phyloP scores from a whole-genome alignment of 2,888 invertebrate species.

The Eremobia ochroleuca region DNA sequence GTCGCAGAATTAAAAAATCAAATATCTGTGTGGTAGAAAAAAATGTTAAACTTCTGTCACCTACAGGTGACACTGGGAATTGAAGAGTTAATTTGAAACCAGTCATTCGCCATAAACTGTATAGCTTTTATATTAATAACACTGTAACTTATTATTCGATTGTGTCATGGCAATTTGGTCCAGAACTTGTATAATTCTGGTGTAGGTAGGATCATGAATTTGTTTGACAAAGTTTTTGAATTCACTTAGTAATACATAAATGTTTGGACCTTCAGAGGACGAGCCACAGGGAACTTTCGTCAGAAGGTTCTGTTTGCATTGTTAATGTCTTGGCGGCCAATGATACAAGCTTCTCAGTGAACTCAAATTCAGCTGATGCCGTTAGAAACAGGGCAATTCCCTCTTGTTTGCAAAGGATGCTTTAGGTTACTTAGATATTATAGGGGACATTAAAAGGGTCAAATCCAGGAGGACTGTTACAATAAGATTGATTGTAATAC shows the following conservation, averaged over 20 bases:
- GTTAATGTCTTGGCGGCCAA: neutral
- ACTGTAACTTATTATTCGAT: neutral
- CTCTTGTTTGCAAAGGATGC: neutral
- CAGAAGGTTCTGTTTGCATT: neutral
- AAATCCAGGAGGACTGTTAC: neutral
- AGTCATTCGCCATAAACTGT: neutral
- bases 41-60: no score
- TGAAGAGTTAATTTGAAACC: neutral
- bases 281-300: neutral
- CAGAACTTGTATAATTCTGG: neutral
- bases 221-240: neutral
- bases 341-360: neutral
- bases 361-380: neutral
- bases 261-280: neutral
- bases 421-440: neutral
- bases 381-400: neutral
- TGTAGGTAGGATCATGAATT: neutral
- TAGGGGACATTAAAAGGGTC: neutral
- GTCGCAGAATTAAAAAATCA: no score
- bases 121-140: neutral
- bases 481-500: neutral
- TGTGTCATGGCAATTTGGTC: neutral
- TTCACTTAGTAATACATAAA: neutral
- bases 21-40: no score
- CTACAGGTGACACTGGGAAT: no score